Evolutionary conservation across 2,888 invertebrate species (phyloP).

Genomic region (Allygus modestus): DNA sequence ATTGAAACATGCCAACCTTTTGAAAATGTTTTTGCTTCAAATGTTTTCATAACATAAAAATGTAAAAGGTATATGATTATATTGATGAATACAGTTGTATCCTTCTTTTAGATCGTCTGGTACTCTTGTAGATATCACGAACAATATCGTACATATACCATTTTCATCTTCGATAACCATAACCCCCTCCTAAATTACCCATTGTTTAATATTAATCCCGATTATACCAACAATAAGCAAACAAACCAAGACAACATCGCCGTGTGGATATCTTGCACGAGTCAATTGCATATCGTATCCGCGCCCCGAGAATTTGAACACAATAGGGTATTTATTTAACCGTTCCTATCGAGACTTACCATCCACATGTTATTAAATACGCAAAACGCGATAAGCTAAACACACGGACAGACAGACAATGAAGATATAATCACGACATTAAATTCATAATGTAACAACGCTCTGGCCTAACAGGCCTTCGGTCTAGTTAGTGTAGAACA

Average conservation of each 20-base stretch:
- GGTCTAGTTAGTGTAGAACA: constrained; percentile 11
- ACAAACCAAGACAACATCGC: background rate
- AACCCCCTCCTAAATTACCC: background rate
- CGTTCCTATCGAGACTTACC: background rate
- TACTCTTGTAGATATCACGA: no score
- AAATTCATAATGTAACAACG: constrained; percentile 37
- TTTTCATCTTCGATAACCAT: background rate
- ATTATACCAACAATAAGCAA: constrained; percentile 1
- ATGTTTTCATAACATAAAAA: no score
- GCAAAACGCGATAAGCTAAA: constrained; percentile 24
- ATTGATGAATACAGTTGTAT: no score
- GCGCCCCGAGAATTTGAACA: background rate
- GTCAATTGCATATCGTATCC: background rate
- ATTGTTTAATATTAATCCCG: constrained; percentile 28
- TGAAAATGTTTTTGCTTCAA: no score
- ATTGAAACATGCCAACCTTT: no score
- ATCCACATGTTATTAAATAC: constrained; percentile 22
- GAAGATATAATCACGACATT: constrained; percentile 17
- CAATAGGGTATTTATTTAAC: constrained; percentile 16
- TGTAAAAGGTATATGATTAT: no score
- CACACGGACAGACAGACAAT: background rate
- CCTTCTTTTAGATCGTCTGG: no score
- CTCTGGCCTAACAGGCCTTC: background rate
- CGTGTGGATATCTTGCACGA: background rate
- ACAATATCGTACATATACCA: background rate